These are phyloP conservation scores for Carcharodon carcharias DNA, from an alignment of 2,797 vertebrate genomes.

Conservation along the genomic window DNA sequence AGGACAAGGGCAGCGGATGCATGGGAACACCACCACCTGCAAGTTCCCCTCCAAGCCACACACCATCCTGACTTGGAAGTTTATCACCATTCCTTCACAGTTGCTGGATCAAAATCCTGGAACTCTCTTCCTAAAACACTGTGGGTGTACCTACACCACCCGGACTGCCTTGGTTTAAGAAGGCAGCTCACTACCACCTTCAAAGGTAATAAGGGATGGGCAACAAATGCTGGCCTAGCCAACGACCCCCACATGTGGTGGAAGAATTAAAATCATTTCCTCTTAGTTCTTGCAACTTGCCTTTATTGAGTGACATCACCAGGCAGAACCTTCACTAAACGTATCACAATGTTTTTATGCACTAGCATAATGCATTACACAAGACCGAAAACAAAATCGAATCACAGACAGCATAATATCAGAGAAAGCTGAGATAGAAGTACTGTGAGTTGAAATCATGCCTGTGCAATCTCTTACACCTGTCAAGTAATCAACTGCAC, in stretches of 20 bases:
- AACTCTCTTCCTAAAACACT: not conserved
- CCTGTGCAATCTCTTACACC: not conserved
- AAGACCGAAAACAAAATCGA: not conserved
- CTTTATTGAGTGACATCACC: not conserved
- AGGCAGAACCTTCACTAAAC: not conserved
- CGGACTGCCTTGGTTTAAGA: not conserved
- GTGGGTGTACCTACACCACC: not conserved
- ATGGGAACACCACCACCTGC: not conserved
- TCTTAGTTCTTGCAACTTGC: not conserved
- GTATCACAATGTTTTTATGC: too few relatives aligned
- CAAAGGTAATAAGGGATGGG: not conserved
- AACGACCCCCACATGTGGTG: not conserved
- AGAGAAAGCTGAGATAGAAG: not conserved
- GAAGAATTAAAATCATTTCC: not conserved
- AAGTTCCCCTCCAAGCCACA: not conserved
- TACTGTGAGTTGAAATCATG: not conserved
- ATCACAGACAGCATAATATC: not conserved
- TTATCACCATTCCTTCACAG: not conserved
- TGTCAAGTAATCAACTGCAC: not conserved
- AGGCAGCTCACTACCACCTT: not conserved
- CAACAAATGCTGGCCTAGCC: not conserved
- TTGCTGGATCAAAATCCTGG: not conserved
- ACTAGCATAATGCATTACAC: not conserved
- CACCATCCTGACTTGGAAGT: not conserved
- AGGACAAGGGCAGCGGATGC: not conserved